Evolutionary conservation across 1,140 invertebrate species (phyloP).

Genomic region (Leptonema lineaticorne): DNA sequence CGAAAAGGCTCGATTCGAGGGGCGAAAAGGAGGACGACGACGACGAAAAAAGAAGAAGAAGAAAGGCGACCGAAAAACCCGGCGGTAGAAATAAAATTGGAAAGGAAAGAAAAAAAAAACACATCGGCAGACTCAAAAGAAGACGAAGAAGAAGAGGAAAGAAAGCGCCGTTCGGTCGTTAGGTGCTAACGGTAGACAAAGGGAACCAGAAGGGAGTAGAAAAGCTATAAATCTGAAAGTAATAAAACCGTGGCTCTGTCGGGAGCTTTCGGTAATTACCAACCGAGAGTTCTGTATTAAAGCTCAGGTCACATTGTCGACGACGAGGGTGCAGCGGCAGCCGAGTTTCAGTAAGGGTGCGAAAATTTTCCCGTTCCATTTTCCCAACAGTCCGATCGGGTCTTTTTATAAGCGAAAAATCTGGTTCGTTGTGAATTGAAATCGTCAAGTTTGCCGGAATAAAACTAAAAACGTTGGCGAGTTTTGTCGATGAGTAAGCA

Average conservation of each 20-base stretch:
- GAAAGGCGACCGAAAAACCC: not conserved
- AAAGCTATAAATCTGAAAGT: slow-evolving; percentile 43
- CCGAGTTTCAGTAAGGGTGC: not conserved
- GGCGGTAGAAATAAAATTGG: too few relatives aligned
- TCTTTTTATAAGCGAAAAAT: not conserved
- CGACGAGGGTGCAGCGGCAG: slow-evolving; percentile 8
- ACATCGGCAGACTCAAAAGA: too few relatives aligned
- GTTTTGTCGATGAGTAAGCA: too few relatives aligned
- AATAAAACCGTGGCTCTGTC: slow-evolving; percentile 43
- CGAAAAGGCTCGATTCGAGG: too few relatives aligned
- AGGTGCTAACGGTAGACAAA: slow-evolving; percentile 39
- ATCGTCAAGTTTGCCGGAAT: not conserved
- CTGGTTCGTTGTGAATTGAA: slow-evolving; percentile 4
- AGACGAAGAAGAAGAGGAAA: not conserved
- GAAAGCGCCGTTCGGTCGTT: slow-evolving; percentile 32
- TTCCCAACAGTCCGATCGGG: not conserved
- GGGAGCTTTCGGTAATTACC: slow-evolving; percentile 42
- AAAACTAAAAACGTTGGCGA: not conserved
- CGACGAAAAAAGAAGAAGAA: not conserved
- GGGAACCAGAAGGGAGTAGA: slow-evolving; percentile 32
- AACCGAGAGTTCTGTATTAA: slow-evolving; percentile 38
- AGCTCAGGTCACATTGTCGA: slow-evolving; percentile 35
- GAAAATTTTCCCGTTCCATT: not conserved
- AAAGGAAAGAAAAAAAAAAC: too few relatives aligned
- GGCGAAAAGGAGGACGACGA: not conserved